Evolutionary conservation across 2,888 invertebrate species (phyloP), one percentile per base, ranked within the genome.

Genomic region (Dendrolimus pini): DNA sequence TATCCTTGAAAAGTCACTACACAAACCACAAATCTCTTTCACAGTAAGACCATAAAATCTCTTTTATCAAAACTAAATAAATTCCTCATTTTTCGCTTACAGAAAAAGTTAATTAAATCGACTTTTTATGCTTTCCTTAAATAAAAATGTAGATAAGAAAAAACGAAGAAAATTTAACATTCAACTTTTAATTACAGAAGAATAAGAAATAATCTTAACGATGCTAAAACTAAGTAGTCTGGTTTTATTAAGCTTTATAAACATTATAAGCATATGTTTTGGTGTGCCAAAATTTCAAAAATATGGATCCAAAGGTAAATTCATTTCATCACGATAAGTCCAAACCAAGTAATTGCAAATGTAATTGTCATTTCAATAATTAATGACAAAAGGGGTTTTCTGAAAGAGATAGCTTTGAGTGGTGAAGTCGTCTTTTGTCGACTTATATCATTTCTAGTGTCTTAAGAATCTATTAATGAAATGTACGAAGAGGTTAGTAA

Each of bases 31-130:
- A 47, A 47, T 47, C 47, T 30, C 30, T 30, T 30, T 30, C 6
- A 30, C 30, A 30, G 30, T 30, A 30, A 30, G 30, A 30, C 30
- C 30, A 30, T 30, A 30, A 30, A 30, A 30, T 30, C 30, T 30
- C 30, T 3, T 47, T 47, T 47, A 13, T 53, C 58, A 57, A 59
- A 57, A 52, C 13, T 30, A 30, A 30, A 30, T 30, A 30, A 30
- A 30, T 30, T 30, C 30, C 30, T 30, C 30, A 30, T 6, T 41
- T 57, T 54, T 58, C 52, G 52, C 30, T 53, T 54, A 58, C 58
- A 52, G 56, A 62, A 63, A 65, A 52, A 47, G 8, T 68, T 67
- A 66, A 70, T 71, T 70, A 64, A 67, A 65, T 62, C 59, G 58
- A 58, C 55, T 60, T 57, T 59, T 58, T 61, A 59, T 58, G 58